A percentile compares a stretch with the other conserved stretches of the same genome.
phyloP scores from a whole-genome alignment of 2,113 vertebrate species.

The Lophura nycthemera region DNA sequence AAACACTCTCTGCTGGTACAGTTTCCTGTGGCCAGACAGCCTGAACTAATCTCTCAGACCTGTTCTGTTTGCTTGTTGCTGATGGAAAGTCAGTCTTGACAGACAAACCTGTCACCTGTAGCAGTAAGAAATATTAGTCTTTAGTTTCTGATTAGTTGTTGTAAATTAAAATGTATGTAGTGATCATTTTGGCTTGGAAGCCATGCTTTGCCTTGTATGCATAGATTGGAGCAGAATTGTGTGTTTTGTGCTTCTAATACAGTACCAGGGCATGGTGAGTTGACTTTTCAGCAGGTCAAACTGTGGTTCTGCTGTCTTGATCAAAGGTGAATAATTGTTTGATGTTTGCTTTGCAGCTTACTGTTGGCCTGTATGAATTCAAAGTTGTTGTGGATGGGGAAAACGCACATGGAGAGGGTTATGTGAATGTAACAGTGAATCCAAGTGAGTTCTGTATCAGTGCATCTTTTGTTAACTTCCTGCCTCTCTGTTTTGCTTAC shows the following conservation, averaged over 20 bases:
- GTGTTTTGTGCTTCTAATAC: background rate
- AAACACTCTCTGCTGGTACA: background rate
- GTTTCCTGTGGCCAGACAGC: constrained; percentile 28
- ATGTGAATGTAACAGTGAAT: constrained; percentile 95
- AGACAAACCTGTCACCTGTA: background rate
- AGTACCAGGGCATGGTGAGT: background rate
- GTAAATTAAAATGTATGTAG: background rate
- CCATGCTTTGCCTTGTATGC: background rate
- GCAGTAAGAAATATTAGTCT: background rate
- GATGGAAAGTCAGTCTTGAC: constrained; percentile 21
- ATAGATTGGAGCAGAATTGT: background rate
- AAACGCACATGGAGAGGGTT: constrained; percentile 88
- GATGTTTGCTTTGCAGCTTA: constrained; percentile 83
- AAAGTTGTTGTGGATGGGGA: constrained; percentile 87
- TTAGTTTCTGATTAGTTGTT: background rate
- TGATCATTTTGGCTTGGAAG: background rate
- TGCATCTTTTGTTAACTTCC: background rate
- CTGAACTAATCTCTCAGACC: constrained; percentile 29
- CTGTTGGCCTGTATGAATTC: constrained; percentile 94
- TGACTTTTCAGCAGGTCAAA: background rate
- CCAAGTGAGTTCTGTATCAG: constrained; percentile 81
- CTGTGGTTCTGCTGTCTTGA: background rate
- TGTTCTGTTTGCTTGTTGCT: constrained; percentile 4
- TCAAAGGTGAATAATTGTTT: constrained; percentile 13
- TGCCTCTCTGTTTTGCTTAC: background rate